phyloP scores from a whole-genome alignment of 2,797 vertebrate species.

The Scarus forsteni region DNA sequence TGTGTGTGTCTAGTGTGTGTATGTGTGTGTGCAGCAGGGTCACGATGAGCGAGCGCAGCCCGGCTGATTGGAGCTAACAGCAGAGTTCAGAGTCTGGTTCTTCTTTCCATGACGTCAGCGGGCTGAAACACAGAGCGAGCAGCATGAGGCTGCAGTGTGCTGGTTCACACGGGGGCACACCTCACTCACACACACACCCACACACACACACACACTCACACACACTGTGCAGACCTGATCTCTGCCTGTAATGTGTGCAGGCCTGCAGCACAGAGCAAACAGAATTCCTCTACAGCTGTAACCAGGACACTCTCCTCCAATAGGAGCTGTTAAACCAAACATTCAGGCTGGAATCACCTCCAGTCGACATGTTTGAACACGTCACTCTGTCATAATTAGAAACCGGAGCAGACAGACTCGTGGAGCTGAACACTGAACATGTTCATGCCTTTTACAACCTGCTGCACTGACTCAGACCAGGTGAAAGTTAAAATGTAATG shows the following conservation, averaged over 20 bases:
- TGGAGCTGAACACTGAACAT: neutral
- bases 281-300: conserved; percentile 53
- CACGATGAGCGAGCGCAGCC: conserved; percentile 21
- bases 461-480: neutral
- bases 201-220: conserved; percentile 1
- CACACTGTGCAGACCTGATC: neutral
- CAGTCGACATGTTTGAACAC: conserved; percentile 20
- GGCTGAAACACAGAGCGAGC: conserved; percentile 61
- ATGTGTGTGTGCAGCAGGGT: neutral
- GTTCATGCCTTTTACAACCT: neutral
- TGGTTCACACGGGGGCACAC: conserved; percentile 62
- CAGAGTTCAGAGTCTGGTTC: conserved; percentile 71
- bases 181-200: conserved; percentile 21
- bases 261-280: conserved; percentile 48
- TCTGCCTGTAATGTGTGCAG: conserved; percentile 20
- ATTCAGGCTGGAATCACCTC: conserved; percentile 26
- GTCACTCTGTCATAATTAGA: conserved; percentile 14
- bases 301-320: conserved; percentile 33
- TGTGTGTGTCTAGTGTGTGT: no score
- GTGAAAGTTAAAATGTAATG: neutral
- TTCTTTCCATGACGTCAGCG: conserved; percentile 85
- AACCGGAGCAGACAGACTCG: neutral
- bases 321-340: conserved; percentile 18
- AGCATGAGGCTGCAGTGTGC: conserved; percentile 71
- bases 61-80: conserved; percentile 53